These are phyloP conservation scores for Mustela lutreola DNA, from an alignment of 2,113 vertebrate genomes.

Conservation along the genomic window DNA sequence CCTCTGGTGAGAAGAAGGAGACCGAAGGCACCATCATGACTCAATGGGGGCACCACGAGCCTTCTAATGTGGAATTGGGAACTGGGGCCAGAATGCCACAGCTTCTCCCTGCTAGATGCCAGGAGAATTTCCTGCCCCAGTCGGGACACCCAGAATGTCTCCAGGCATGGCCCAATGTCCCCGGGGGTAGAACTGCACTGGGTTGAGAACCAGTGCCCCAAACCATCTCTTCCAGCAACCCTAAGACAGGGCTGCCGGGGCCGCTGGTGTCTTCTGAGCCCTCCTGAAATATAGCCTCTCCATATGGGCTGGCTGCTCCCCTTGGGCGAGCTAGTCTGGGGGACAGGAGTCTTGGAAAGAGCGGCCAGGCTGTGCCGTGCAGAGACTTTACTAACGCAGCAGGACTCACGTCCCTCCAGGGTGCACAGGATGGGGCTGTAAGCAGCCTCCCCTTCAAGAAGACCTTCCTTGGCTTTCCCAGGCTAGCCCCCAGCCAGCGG, in stretches of 20 bases:
- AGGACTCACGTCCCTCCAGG: not conserved
- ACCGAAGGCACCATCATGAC: fast-evolving
- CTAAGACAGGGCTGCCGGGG: not conserved
- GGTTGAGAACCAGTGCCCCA: not conserved
- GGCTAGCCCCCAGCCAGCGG: not conserved
- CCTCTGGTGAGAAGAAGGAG: not conserved
- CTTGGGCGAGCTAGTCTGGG: not conserved
- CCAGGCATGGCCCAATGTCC: not conserved
- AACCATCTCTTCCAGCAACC: not conserved
- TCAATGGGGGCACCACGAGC: fast-evolving
- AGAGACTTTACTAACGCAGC: not conserved
- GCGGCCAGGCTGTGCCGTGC: fast-evolving
- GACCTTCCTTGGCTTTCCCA: not conserved
- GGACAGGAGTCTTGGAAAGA: not conserved
- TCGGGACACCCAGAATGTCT: not conserved
- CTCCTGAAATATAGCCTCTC: not conserved
- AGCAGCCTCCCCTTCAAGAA: not conserved
- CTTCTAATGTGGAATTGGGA: not conserved
- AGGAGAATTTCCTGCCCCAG: not conserved
- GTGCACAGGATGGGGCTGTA: fast-evolving
- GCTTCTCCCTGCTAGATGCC: not conserved
- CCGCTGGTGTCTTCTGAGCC: fast-evolving
- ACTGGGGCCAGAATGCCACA: fast-evolving
- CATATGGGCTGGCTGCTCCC: fast-evolving
- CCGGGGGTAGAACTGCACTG: not conserved